A percentile compares a stretch with the other conserved stretches of the same genome.
phyloP scores from a whole-genome alignment of 2,797 vertebrate species.

The Ataeniobius toweri region DNA sequence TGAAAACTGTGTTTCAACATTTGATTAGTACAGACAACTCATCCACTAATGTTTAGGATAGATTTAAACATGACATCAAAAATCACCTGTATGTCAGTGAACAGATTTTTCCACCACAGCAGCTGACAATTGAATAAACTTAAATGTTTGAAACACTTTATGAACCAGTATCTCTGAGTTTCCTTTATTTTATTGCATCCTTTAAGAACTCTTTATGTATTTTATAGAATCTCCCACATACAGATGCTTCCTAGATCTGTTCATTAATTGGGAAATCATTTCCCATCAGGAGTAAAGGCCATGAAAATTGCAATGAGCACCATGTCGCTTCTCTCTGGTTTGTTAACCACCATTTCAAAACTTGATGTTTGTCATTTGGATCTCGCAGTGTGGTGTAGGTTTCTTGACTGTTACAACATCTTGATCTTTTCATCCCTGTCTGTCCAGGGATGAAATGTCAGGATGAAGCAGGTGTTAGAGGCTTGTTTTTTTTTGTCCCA shows the following conservation, averaged over 20 bases:
- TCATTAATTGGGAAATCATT: background rate
- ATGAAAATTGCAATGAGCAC: background rate
- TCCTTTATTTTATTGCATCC: background rate
- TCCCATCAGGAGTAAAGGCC: background rate
- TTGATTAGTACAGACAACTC: conserved; percentile 1
- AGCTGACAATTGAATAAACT: background rate
- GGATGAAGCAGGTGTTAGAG: background rate
- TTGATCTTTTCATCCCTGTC: background rate
- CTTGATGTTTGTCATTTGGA: background rate
- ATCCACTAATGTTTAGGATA: conserved; percentile 3
- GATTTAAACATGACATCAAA: conserved; percentile 11
- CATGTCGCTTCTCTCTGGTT: background rate
- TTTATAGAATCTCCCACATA: background rate
- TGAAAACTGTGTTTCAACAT: background rate
- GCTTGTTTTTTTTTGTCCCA: background rate
- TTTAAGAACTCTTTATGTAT: background rate
- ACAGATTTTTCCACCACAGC: background rate
- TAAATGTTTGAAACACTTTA: background rate
- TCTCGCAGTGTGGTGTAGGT: background rate
- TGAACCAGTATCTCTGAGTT: background rate
- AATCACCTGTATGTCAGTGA: background rate
- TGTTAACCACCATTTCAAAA: background rate
- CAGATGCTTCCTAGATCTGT: background rate
- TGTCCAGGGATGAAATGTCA: conserved; percentile 3
- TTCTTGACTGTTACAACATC: background rate